Evolutionary conservation across 2,797 vertebrate genomes (phyloP).

Genomic region (Arctocebus calabarensis): DNA sequence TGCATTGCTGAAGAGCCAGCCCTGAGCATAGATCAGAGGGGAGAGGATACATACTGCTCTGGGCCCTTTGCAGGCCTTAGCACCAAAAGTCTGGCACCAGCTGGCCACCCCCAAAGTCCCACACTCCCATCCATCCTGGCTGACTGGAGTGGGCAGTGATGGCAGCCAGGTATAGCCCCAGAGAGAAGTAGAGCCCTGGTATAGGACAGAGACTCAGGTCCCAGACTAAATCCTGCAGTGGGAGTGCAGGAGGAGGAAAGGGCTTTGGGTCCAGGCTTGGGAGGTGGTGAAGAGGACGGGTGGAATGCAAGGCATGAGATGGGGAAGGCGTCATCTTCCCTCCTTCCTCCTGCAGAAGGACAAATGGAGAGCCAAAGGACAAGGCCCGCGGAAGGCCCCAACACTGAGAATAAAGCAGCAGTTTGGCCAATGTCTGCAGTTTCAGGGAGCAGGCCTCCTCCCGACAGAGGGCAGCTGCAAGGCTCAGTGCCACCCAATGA

Average conservation of each 20-base stretch:
- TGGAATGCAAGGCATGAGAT: conserved; percentile 38
- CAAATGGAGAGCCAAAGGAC: not conserved
- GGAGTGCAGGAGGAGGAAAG: not conserved
- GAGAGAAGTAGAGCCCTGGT: not conserved
- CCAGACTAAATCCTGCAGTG: not conserved
- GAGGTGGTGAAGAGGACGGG: not conserved
- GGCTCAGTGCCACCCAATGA: not conserved
- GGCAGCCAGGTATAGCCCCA: conserved; percentile 26
- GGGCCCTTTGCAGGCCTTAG: conserved; percentile 69
- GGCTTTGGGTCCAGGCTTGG: not conserved
- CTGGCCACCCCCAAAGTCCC: not conserved
- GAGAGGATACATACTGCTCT: not conserved
- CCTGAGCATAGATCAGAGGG: not conserved
- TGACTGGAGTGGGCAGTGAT: conserved; percentile 58
- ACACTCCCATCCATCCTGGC: not conserved
- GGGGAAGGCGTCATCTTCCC: not conserved
- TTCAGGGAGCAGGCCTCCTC: conserved; percentile 25
- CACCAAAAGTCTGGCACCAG: conserved; percentile 74
- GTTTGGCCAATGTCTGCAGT: conserved; percentile 53
- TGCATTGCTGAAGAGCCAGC: not conserved
- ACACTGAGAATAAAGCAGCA: conserved; percentile 78
- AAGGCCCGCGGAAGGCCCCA: not conserved
- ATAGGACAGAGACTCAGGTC: conserved; percentile 9
- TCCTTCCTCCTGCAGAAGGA: conserved; percentile 49
- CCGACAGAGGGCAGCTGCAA: not conserved